A percentile compares a stretch with the other conserved stretches of the same genome.
Conservation (phyloP, 2,797 vertebrate species). For the Gallinago solitaria region DNA sequence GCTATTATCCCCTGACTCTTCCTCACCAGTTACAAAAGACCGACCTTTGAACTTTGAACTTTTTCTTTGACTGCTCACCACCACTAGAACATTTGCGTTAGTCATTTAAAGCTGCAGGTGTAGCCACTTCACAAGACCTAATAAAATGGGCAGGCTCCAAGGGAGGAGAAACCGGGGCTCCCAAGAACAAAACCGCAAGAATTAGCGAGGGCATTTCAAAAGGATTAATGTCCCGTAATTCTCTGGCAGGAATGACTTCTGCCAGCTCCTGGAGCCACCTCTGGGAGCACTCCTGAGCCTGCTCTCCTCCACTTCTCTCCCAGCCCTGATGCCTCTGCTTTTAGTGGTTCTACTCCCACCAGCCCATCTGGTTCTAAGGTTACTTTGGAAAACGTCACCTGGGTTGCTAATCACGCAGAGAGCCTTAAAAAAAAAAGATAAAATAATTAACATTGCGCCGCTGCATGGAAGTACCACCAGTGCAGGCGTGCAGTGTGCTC, state of each 20-base stretch:
- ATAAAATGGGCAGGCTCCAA: conserved; percentile 79
- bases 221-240: conserved; percentile 61
- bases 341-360: too few relatives aligned
- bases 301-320: background rate
- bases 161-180: conserved; percentile 50
- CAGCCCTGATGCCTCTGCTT: accelerated
- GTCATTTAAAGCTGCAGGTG: conserved; percentile 91
- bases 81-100: conserved; percentile 85
- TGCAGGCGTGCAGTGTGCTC: accelerated
- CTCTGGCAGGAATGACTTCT: background rate
- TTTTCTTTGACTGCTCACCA: conserved; percentile 80
- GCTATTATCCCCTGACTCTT: conserved; percentile 82
- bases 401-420: background rate
- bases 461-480: too few relatives aligned
- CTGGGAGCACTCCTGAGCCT: background rate
- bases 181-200: conserved; percentile 51
- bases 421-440: background rate
- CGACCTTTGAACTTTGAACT: conserved; percentile 91
- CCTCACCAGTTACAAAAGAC: conserved; percentile 82
- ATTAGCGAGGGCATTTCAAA: conserved; percentile 74
- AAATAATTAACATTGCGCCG: accelerated
- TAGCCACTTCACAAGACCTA: conserved; percentile 84
- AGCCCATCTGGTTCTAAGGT: accelerated
- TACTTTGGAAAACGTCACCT: accelerated
- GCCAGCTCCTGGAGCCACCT: background rate